phyloP scores from a whole-genome alignment of 2,888 invertebrate species.

The Allolobophora icterica region DNA sequence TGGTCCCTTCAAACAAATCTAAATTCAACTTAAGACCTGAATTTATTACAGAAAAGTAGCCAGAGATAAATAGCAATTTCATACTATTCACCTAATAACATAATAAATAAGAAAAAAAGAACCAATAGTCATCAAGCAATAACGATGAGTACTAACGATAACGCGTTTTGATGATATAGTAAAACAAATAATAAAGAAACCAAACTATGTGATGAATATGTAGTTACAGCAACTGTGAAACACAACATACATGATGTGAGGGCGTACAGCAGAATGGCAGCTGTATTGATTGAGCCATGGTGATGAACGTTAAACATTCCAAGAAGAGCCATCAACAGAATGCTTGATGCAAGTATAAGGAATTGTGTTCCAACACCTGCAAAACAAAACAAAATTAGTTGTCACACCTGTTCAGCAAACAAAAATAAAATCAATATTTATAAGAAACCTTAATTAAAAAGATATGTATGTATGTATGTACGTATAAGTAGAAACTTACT shows the following conservation, averaged over 20 bases:
- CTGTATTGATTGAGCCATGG: slow-evolving; percentile 67
- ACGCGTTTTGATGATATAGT: background rate
- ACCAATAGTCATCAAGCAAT: background rate
- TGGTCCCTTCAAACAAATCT: background rate
- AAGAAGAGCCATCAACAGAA: slow-evolving; percentile 67
- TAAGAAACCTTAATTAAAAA: background rate
- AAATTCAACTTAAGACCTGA: background rate
- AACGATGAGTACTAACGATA: background rate
- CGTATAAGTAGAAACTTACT: background rate
- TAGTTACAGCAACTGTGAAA: background rate
- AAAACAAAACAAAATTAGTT: slow-evolving; percentile 39
- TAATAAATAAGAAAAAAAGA: background rate
- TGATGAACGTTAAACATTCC: slow-evolving; percentile 68
- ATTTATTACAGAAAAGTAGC: background rate
- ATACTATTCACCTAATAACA: background rate
- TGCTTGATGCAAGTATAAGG: slow-evolving; percentile 66
- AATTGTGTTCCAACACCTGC: slow-evolving; percentile 68
- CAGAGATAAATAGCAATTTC: background rate
- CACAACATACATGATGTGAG: slow-evolving; percentile 66
- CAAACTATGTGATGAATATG: background rate
- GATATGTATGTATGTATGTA: background rate
- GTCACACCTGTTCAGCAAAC: no score
- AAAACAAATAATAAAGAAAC: background rate
- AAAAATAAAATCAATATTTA: background rate
- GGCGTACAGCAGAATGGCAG: slow-evolving; percentile 67